Conservation (phyloP, 2,888 invertebrate species). For the Globia sparganii region DNA sequence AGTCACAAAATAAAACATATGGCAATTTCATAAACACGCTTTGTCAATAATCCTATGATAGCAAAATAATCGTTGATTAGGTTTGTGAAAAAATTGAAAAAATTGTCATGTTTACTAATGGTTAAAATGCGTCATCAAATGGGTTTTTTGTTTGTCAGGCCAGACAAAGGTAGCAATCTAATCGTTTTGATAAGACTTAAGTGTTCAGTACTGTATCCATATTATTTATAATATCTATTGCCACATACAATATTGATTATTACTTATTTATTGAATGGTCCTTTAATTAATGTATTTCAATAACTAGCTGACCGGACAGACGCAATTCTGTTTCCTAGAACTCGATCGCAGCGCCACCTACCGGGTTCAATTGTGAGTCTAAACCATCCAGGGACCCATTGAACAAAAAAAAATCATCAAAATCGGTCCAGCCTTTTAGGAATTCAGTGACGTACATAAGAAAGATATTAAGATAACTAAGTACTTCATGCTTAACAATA, state of each 20-base stretch:
- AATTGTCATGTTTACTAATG: constrained; percentile 33
- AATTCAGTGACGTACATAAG: background rate
- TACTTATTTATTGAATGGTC: background rate
- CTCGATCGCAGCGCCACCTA: background rate
- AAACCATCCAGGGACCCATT: background rate
- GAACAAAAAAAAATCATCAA: background rate
- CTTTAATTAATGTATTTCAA: background rate
- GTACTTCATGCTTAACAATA: no score
- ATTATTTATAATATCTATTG: background rate
- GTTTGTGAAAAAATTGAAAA: background rate
- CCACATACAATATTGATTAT: background rate
- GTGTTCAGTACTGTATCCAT: background rate
- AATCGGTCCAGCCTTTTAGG: background rate
- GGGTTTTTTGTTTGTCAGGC: constrained; percentile 40
- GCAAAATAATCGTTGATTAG: constrained; percentile 25
- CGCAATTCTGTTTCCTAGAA: background rate
- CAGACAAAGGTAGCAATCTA: constrained; percentile 16
- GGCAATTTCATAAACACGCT: background rate
- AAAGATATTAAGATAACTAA: no score
- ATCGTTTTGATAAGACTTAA: constrained; percentile 29
- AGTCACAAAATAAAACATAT: background rate
- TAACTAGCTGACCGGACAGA: no score
- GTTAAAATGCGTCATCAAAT: constrained; percentile 26
- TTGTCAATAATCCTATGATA: constrained; percentile 17
- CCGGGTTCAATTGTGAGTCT: background rate